Evolutionary conservation across 1,140 invertebrate species (phyloP).

Genomic region (Caenorhabditis elegans): WBcel235 BX284602.5:5020501-5021000

Average conservation of each 20-base stretch:
- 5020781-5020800: background rate
- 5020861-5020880: background rate
- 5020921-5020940: background rate
- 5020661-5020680: background rate
- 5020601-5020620: too few relatives aligned
- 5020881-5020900: conserved; percentile 6
- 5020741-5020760: background rate
- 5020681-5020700: background rate
- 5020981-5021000: too few relatives aligned
- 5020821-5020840: background rate
- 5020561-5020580: too few relatives aligned
- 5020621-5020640: too few relatives aligned
- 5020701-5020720: background rate
- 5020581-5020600: too few relatives aligned
- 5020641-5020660: too few relatives aligned
- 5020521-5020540: too few relatives aligned
- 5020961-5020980: background rate
- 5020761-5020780: background rate
- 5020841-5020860: background rate
- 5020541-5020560: too few relatives aligned
- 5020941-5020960: background rate
- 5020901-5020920: conserved; percentile 1
- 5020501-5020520: too few relatives aligned
- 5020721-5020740: background rate
- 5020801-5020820: background rate